Evolutionary conservation across 1,140 invertebrate species (phyloP), one percentile per base, ranked within the genome.

Genomic region (Apocrypta bakeri): DNA sequence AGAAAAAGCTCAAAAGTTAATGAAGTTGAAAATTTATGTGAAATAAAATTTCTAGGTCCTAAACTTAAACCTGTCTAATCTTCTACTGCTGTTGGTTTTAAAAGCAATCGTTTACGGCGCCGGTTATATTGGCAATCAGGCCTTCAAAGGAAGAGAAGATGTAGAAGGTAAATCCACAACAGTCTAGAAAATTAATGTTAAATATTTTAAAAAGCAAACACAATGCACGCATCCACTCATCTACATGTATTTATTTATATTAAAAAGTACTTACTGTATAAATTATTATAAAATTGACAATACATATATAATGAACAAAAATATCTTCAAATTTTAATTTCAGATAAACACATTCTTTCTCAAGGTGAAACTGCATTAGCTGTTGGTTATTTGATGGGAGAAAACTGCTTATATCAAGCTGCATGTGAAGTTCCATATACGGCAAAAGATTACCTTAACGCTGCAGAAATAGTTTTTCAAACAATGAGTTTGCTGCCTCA

Each of bases 71-170:
- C 89, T 97, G 31, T 97, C 96, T 0, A 97, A 97, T 89, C 90
- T 97, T 81, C 90, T 97, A 40, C 94, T 97, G 71, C 92, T 97
- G 25, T 91, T 97, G 37, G 93, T 97, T 6, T 92, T 98, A 37
- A 97, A 97, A 92, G 95, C 96, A 0, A 91, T 97, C 0, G 95
- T 97, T 40, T 94, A 97, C 74, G 96, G 96, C 2, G 96, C 96
- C 37, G 96, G 96, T 0, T 94, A 95, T 86, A 92, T 96, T 84
- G 95, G 95, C n/a, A 93, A 94, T 63, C 86, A 89, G 56, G 87
- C 88, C 29, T 85, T 89, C 63, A 88, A 88, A 17, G 87, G 85
- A 24, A 83, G 87, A 74, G 88, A 88, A 1, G 88, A 88, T 69
- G 85, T 87, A 4, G 86, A 91, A 85, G 89, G 91, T 91, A 87